These are phyloP conservation scores for Baccha elongata DNA, from an alignment of 2,888 invertebrate species.

Conservation along the genomic window DNA sequence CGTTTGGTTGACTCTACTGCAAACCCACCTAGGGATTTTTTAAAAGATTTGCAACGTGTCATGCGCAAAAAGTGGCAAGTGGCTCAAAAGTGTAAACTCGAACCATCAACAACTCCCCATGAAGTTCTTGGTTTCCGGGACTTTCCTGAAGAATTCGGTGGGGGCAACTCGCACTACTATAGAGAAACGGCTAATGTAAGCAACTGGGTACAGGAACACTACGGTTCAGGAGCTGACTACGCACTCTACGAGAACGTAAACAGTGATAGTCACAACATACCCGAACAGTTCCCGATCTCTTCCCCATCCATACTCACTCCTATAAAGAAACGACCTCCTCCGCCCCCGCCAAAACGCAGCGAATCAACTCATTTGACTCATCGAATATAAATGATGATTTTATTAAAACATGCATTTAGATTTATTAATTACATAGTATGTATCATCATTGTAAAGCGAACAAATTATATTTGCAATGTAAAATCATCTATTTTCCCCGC, in stretches of 20 bases:
- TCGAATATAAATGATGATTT: constrained; percentile 74
- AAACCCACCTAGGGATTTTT: constrained; percentile 91
- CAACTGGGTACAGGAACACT: constrained; percentile 95
- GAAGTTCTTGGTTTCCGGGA: constrained; percentile 95
- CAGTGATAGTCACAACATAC: constrained; percentile 75
- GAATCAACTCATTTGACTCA: constrained; percentile 92
- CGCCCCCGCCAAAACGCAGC: constrained; percentile 94
- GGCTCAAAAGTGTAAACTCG: constrained; percentile 94
- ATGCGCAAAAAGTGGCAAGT: constrained; percentile 97
- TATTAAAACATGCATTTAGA: constrained; percentile 18
- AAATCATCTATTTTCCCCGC: constrained; percentile 44
- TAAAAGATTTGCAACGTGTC: constrained; percentile 94
- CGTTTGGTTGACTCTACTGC: constrained; percentile 88
- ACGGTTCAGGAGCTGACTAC: constrained; percentile 84
- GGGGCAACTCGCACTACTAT: constrained; percentile 80
- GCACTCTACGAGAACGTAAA: constrained; percentile 89
- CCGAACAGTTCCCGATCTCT: constrained; percentile 65
- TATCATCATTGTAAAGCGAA: constrained; percentile 47
- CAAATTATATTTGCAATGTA: constrained; percentile 25
- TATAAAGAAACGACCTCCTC: constrained; percentile 90
- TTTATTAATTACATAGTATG: no score
- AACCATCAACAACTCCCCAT: constrained; percentile 94
- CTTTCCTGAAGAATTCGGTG: constrained; percentile 85
- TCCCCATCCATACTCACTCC: constrained; percentile 75
- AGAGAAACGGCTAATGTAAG: constrained; percentile 89